phyloP scores from a whole-genome alignment of 2,797 vertebrate species.

The Sitta carolinensis region DNA sequence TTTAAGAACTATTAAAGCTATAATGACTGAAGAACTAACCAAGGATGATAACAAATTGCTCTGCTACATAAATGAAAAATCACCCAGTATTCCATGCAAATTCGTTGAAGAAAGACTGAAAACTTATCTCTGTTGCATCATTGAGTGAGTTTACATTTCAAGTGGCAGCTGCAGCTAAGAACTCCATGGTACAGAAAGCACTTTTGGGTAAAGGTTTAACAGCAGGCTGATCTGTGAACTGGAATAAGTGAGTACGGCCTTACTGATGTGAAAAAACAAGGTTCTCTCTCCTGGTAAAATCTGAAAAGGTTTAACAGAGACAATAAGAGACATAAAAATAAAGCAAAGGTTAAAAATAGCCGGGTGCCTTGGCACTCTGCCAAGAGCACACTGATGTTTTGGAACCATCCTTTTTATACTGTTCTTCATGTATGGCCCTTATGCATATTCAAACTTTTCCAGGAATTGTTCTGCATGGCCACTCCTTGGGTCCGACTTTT shows the following conservation, averaged over 20 bases:
- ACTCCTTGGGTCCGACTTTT: too few relatives aligned
- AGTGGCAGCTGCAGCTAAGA: not conserved
- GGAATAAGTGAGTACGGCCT: not conserved
- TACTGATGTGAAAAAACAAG: not conserved
- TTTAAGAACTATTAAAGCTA: not conserved
- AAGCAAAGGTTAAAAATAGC: too few relatives aligned
- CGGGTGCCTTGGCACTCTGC: too few relatives aligned
- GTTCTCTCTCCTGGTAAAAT: too few relatives aligned
- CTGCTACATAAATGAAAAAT: not conserved
- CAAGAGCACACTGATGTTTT: too few relatives aligned
- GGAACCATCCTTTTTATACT: too few relatives aligned
- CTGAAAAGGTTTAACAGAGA: too few relatives aligned
- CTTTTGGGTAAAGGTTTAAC: not conserved
- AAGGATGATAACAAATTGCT: not conserved
- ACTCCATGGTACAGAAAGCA: not conserved
- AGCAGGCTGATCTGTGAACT: not conserved
- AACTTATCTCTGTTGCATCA: not conserved
- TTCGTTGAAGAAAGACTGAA: not conserved
- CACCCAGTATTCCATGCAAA: not conserved
- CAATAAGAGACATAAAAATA: too few relatives aligned
- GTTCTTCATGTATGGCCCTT: too few relatives aligned
- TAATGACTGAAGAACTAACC: not conserved
- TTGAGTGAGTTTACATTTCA: not conserved
- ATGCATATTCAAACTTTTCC: too few relatives aligned
- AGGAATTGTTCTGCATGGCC: too few relatives aligned